Evolutionary conservation across 1,140 invertebrate genomes (phyloP), one percentile per base, ranked within the genome.

Genomic region (Bombus polaris): DNA sequence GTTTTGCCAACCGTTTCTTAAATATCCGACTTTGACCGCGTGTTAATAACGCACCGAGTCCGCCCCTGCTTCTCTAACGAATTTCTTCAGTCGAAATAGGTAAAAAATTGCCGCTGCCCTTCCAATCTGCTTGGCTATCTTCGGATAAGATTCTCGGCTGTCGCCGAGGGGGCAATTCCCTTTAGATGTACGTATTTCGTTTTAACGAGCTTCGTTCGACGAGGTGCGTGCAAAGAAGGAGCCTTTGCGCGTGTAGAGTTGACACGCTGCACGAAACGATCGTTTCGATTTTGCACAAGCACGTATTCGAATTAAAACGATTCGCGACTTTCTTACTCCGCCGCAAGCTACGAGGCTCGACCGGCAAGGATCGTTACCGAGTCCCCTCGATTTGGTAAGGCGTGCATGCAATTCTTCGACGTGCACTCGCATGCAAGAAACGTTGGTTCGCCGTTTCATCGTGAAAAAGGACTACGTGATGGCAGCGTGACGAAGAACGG

Each of bases 41-140:
- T 81, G 81, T 93, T 90, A 90, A 92, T 92, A 92, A 92, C 91
- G 88, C 88, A 89, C 87, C 89, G 91, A 88, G 70, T 42, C 86
- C 68, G 80, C 85, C 59, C 25, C 18, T 25, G 32, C 18, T 25
- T 28, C 47, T 75, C 42, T 2, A 12, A 70, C 6, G 32, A 28
- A 9, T 32, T 62, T 72, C 44, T 59, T 13, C 37, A 44, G 25
- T 0, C 47, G 28, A 39, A 25, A 35, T 37, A 10, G 10, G 1
- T 8, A 81, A 18, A 73, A 71, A 57, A 71, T 35, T 5, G 12
- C 9, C 35, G 1, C 13, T 18, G 44, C 15, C 15, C 44, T 18
- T 47, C 0, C 15, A 18, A 1, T 5, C 0, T 18, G 18, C 18
- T 22, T 22, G 18, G 18, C 0, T 8, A 53, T 53, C 1, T 53